Base-by-base conservation (phyloP, 2,797 vertebrate species). In the Natrix natrix region DNA sequence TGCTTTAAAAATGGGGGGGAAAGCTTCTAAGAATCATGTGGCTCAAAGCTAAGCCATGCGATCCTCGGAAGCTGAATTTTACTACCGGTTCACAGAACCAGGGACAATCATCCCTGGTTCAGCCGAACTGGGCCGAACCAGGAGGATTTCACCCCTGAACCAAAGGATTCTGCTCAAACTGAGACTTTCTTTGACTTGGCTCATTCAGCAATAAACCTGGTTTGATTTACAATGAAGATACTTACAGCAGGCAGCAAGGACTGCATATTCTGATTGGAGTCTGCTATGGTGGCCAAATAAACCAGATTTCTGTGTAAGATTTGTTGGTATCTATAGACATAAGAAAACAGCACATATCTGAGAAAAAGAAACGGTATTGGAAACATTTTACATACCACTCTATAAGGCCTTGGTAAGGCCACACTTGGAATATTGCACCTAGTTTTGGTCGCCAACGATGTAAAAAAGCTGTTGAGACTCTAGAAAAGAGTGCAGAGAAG, bases 241-340 rank as follows among this genome's bases (percentile, higher is more conserved):
- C 98, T 98, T 98, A 99, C 99, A 24, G 99, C 99, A 54, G 99
- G 99, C 91, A 99, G 98, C 96, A 99, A 96, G 3, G 99, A 99
- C 98, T 99, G 99, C 98, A 99, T 99, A 97, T 99, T 99, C 98
- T 99, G 99, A 97, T 99, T 99, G 69, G 99, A 99, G 96, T 99
- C 99, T 48, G 99, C 99, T 96, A 99, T 99, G 26, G 99, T 99
- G 93, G 99, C 99, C 98, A 99, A 96, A 96, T 99, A 99, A 94
- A 99, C 99, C 95, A 99, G 97, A 95, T 99, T 99, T 98, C 99
- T 98, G 98, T 99, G 99, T 97, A 99, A 98, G 96, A 99, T 98
- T 98, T 99, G 99, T 97, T 99, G 99, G 97, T 99, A 99, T 97
- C 99, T 99, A 96, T 4, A 89, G 89, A 91, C 95, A 90, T 96